These are phyloP conservation scores for Tricholauxania praeusta DNA, from an alignment of 2,888 invertebrate genomes.

Conservation along the genomic window DNA sequence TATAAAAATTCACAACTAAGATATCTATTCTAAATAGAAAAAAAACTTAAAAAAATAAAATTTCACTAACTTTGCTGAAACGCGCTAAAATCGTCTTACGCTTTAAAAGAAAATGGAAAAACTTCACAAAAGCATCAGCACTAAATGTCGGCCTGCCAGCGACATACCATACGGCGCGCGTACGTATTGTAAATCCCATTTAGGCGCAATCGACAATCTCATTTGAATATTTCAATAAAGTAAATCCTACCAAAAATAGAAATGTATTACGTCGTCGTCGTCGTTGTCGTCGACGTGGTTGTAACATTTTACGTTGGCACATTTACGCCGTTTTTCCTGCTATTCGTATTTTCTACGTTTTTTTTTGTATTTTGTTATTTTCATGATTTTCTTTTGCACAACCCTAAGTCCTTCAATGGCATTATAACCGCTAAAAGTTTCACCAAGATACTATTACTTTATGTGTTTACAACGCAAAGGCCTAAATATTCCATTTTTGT, in stretches of 20 bases:
- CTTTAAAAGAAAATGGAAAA: too few species aligned
- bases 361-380: slow-evolving; percentile 2
- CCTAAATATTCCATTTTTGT: background rate
- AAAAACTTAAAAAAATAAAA: too few species aligned
- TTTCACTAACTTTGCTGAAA: too few species aligned
- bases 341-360: background rate
- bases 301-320: background rate
- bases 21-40: too few species aligned
- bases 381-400: background rate
- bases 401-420: slow-evolving; percentile 25
- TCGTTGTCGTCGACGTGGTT: slow-evolving; percentile 3
- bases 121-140: too few species aligned
- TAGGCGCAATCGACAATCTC: slow-evolving; percentile 60
- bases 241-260: slow-evolving; percentile 53
- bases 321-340: background rate
- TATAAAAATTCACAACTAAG: too few species aligned
- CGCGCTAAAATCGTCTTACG: too few species aligned
- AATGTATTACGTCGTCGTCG: slow-evolving; percentile 37
- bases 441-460: background rate
- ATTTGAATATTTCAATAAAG: slow-evolving; percentile 66
- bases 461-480: background rate
- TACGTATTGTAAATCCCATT: slow-evolving; percentile 53
- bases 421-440: background rate
- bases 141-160: too few species aligned
- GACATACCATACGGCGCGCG: too few species aligned